Evolutionary conservation across 1,140 invertebrate species (phyloP).

Genomic region (Heliothis subflexa): DNA sequence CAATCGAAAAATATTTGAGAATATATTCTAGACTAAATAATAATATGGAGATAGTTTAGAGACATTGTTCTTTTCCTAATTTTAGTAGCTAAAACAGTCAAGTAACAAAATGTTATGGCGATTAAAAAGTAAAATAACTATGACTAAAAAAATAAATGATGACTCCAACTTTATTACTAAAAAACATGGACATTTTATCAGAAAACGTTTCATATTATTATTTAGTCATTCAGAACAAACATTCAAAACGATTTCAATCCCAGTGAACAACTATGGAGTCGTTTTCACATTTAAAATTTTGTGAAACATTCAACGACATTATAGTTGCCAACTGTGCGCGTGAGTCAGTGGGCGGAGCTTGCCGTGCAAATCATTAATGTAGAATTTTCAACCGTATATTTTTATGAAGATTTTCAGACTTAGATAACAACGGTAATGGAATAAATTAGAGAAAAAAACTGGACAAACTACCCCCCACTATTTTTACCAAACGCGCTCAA

Average conservation of each 20-base stretch:
- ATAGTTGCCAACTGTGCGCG: background rate
- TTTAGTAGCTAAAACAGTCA: background rate
- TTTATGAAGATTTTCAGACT: too few relatives aligned
- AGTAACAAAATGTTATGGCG: background rate
- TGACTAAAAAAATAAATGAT: background rate
- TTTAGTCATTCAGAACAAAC: conserved; percentile 32
- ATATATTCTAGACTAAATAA: conserved; percentile 26
- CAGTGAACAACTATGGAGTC: background rate
- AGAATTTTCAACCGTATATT: too few relatives aligned
- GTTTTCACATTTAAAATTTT: conserved; percentile 16
- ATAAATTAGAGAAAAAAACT: background rate
- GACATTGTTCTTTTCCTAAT: conserved; percentile 26
- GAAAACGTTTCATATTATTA: conserved; percentile 18
- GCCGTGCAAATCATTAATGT: background rate
- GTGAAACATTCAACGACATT: background rate
- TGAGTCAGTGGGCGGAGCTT: conserved; percentile 18
- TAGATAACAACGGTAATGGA: background rate
- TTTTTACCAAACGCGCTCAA: background rate
- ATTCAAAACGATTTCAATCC: background rate
- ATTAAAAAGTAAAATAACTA: background rate
- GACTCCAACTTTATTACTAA: conserved; percentile 1
- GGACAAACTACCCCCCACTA: background rate
- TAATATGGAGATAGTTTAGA: conserved; percentile 6
- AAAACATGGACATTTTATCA: conserved; percentile 1
- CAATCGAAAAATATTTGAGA: conserved; percentile 26